Evolutionary conservation across 2,797 vertebrate species (phyloP).

Genomic region (Oophaga sylvatica): DNA sequence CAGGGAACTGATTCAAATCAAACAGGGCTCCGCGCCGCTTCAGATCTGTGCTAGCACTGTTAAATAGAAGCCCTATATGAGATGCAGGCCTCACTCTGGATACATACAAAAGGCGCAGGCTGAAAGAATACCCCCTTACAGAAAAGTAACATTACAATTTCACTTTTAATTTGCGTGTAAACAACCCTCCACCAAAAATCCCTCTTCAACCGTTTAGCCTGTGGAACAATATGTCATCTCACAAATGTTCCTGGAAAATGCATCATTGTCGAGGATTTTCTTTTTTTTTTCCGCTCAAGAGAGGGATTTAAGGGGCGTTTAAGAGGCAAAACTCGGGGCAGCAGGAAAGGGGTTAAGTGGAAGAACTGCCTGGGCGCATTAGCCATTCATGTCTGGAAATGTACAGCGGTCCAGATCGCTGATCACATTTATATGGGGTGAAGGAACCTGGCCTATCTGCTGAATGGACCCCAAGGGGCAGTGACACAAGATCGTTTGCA

Average conservation of each 20-base stretch:
- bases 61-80: slow-evolving; percentile 86
- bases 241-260: slow-evolving; percentile 69
- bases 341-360: slow-evolving; percentile 42
- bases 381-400: slow-evolving; percentile 37
- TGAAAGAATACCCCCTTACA: slow-evolving; percentile 81
- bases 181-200: slow-evolving; percentile 82
- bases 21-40: slow-evolving; percentile 88
- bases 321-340: slow-evolving; percentile 4
- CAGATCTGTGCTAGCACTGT: slow-evolving; percentile 86
- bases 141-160: slow-evolving; percentile 85
- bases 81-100: slow-evolving; percentile 85
- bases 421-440: slow-evolving; percentile 28
- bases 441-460: not conserved
- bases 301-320: slow-evolving; percentile 21
- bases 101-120: slow-evolving; percentile 83
- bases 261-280: slow-evolving; percentile 61
- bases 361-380: not conserved
- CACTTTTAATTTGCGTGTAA: slow-evolving; percentile 83
- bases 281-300: not conserved
- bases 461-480: slow-evolving; percentile 29
- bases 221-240: slow-evolving; percentile 72
- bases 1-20: slow-evolving; percentile 95
- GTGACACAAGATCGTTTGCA: slow-evolving; percentile 35
- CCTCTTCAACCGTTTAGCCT: slow-evolving; percentile 74
- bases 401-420: slow-evolving; percentile 38